Evolutionary conservation across 2,888 invertebrate species (phyloP), one percentile per base, ranked within the genome.

Genomic region (Cantharis nigra): DNA sequence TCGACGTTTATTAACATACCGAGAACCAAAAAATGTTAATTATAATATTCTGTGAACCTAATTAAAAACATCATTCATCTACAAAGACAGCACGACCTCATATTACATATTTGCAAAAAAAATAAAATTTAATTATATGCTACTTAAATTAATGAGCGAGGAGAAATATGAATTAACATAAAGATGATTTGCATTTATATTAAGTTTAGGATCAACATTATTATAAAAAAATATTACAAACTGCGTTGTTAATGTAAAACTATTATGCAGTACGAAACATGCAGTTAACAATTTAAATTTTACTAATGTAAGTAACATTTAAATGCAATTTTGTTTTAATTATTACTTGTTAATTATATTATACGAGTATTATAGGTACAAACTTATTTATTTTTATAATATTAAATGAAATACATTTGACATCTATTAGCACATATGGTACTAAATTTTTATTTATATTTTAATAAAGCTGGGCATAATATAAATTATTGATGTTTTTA

Each of bases 61-160:
- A 86, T 85, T 85, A 86, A 85, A 83, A 84, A 81, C 84, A 83
- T 83, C 86, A 86, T 86, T 84, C 85, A 86, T 86, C 85, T 86
- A 81, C 81, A 81, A 80, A 81, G 78, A 81, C 83, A 79, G 81
- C 78, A 78, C 80, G 81, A 82, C 83, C 83, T 84, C 82, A 82
- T 85, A 85, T 85, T 86, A 85, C 85, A 86, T 87, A 87, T 87
- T 87, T 85, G 84, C 86, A 83, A 84, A 84, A 87, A 87, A 81
- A 83, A 85, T 87, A 87, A 92, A 92, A 92, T 91, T 91, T 91
- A 92, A 92, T 92, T 92, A 92, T 92, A 90, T 91, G 91, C 91
- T 92, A 91, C 92, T 92, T 92, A 92, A 91, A 91, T 91, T 91
- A 91, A 91, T 91, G 92, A 91, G 91, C 86, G 86, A 88, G 86